Evolutionary conservation across 2,113 vertebrate genomes (phyloP).

Genomic region (Albula goreensis): DNA sequence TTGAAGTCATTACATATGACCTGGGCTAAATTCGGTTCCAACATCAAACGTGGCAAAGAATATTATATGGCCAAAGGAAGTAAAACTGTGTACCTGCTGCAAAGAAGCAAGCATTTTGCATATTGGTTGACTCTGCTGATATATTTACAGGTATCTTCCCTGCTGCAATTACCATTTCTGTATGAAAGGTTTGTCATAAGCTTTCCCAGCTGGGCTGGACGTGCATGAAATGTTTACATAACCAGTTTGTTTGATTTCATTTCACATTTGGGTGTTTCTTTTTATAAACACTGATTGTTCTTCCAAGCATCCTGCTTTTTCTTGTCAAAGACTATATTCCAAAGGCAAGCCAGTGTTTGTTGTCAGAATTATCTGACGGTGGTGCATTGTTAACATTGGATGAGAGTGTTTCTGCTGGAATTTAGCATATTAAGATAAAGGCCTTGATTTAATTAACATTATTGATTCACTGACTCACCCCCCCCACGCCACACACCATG

Average conservation of each 20-base stretch:
- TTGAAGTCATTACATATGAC: not conserved
- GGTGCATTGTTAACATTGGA: constrained; percentile 36
- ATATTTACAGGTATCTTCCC: too few relatives aligned
- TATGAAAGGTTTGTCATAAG: not conserved
- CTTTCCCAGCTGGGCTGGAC: not conserved
- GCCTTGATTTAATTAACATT: constrained; percentile 64
- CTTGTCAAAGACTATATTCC: not conserved
- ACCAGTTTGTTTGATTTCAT: not conserved
- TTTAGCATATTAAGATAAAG: constrained; percentile 61
- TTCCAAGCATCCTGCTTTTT: not conserved
- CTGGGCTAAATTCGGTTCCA: not conserved
- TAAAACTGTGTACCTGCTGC: not conserved
- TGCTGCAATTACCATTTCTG: not conserved
- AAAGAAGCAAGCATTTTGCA: not conserved
- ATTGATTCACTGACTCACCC: constrained; percentile 58
- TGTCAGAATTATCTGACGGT: constrained; percentile 30
- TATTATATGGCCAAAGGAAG: not conserved
- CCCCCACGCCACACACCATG: not conserved
- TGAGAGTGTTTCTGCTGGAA: constrained; percentile 56
- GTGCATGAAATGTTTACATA: not conserved
- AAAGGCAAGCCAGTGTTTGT: not conserved
- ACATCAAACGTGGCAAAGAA: not conserved
- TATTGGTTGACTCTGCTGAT: not conserved
- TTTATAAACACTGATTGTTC: not conserved
- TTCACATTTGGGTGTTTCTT: not conserved